These are phyloP conservation scores for Hydrozoanthus tunicans DNA, from an alignment of 64 coral and sea anemone genomes.

Conservation along the genomic window DNA sequence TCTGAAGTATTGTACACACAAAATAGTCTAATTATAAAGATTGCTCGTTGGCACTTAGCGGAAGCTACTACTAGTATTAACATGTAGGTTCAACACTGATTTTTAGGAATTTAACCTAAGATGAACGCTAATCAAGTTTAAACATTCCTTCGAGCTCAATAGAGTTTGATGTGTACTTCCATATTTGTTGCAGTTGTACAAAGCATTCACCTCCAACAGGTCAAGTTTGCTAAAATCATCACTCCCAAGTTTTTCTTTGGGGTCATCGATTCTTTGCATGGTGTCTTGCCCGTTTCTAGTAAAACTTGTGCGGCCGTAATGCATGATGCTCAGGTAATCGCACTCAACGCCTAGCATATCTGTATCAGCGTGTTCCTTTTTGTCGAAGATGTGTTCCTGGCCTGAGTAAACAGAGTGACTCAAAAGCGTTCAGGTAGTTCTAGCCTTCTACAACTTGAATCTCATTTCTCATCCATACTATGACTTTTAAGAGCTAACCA, in stretches of 20 bases:
- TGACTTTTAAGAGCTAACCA: too few relatives aligned
- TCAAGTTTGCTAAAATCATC: conserved; percentile 27
- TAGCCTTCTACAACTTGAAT: too few relatives aligned
- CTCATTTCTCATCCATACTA: too few relatives aligned
- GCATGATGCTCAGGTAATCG: conserved; percentile 27
- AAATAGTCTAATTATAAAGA: too few relatives aligned
- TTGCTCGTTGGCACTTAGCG: too few relatives aligned
- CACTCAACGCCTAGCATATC: conserved; percentile 30
- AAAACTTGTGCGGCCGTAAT: conserved; percentile 11
- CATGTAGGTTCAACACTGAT: too few relatives aligned
- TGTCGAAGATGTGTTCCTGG: conserved; percentile 12
- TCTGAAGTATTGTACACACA: too few relatives aligned
- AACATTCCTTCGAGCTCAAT: too few relatives aligned
- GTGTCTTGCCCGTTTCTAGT: conserved; percentile 31
- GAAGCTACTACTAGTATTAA: too few relatives aligned
- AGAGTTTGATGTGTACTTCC: background rate
- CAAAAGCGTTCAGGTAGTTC: too few relatives aligned
- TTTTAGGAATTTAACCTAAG: too few relatives aligned
- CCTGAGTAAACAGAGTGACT: background rate
- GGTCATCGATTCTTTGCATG: conserved; percentile 27
- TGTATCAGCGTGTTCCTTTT: background rate
- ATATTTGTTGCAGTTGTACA: conserved; percentile 24
- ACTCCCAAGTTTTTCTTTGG: background rate
- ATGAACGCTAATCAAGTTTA: too few relatives aligned
- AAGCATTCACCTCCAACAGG: conserved; percentile 38